Evolutionary conservation across 2,797 vertebrate species (phyloP).

Genomic region (Siniperca undulata): DNA sequence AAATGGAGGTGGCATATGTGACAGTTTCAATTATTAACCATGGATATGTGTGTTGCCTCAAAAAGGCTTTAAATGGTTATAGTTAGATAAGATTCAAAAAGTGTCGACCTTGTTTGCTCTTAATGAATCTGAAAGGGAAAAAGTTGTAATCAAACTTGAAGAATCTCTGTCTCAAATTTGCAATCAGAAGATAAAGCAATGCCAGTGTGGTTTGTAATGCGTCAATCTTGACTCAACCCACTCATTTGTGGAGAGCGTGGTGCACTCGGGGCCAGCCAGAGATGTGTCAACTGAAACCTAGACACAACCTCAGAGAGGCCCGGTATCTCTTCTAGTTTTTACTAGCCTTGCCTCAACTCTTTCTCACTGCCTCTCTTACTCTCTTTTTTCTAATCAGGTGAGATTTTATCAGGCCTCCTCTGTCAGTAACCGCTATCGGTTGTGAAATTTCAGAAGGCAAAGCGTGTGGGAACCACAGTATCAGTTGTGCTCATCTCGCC

Average conservation of each 20-base stretch:
- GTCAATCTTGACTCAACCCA: constrained; percentile 60
- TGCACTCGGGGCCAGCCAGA: constrained; percentile 45
- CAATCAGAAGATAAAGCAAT: constrained; percentile 61
- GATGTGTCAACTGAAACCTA: constrained; percentile 78
- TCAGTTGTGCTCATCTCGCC: constrained; percentile 83
- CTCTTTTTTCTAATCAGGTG: constrained; percentile 80
- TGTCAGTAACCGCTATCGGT: constrained; percentile 84
- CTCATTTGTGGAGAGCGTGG: constrained; percentile 74
- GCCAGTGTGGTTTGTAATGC: constrained; percentile 68
- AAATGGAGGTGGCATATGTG: background rate
- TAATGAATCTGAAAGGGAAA: constrained; percentile 28
- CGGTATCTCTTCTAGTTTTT: constrained; percentile 59
- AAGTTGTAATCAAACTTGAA: constrained; percentile 10
- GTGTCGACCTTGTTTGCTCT: constrained; percentile 22
- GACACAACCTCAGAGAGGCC: constrained; percentile 76
- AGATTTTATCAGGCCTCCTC: constrained; percentile 81
- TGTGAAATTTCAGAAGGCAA: constrained; percentile 86
- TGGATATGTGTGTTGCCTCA: background rate
- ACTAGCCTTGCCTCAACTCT: constrained; percentile 57
- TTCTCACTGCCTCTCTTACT: constrained; percentile 54
- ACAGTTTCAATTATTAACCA: background rate
- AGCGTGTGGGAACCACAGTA: constrained; percentile 84
- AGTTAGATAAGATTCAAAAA: background rate
- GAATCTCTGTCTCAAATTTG: constrained; percentile 55
- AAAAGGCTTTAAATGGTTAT: background rate